Base-by-base conservation (phyloP, 2,113 vertebrate species). In the Hydrolagus affinis region DNA sequence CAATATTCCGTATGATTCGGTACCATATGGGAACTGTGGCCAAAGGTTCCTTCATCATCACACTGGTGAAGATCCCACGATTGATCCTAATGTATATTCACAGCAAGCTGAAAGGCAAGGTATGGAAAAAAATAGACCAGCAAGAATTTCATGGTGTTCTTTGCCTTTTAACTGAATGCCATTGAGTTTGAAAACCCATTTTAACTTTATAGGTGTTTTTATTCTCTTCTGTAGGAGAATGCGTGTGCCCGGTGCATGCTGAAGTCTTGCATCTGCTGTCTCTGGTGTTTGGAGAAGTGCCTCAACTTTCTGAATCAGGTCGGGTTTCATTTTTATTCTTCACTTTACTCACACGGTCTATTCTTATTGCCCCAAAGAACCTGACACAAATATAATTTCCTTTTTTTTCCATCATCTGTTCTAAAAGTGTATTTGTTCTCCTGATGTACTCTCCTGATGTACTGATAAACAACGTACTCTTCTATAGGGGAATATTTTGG, bases 221-320 rank as follows among this genome's bases (percentile, higher is more conserved):
- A 30, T 86, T 68, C 75, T 3, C 0, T 78, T 86, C 32, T 89
- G 0, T 86, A 99, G 98, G 97, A 99, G 91, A 99, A 99, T 25
- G 95, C 95, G 14, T 98, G 95, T 86, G 96, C 98, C 85, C 95
- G 96, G 86, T 99, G 96, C 90, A 91, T 98, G 93, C 92, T 99
- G 86, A 99, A 98, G 89, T 92, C 96, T 57, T 99, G 98, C 89
- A 98, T 99, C 91, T 99, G 98, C 93, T 99, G 97, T 90, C 95
- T 99, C 92, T 99, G 98, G 98, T 99, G 97, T 96, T 91, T 99
- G 91, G 98, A 99, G 94, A 99, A 98, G 96, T 99, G 97, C 96
- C 98, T 99, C 91, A 97, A 95, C 91, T 99, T 97, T 92, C 94
- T 99, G 93, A 99, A 99, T 92, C 97, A 99, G 96, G 98, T 99